These are phyloP conservation scores for Diploptera punctata DNA, from an alignment of 2,888 invertebrate species.

Conservation along the genomic window DNA sequence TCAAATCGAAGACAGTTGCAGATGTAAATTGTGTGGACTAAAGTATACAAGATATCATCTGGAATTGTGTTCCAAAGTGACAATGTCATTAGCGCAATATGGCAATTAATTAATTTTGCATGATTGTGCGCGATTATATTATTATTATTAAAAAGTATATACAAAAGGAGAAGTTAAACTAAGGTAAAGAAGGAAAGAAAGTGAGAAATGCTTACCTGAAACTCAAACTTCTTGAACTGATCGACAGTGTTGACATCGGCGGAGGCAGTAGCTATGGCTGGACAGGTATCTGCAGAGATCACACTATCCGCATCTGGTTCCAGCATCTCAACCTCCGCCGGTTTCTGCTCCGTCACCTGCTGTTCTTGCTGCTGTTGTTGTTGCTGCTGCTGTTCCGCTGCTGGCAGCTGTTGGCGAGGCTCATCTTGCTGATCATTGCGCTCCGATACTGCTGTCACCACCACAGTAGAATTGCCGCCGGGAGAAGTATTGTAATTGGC, in stretches of 20 bases:
- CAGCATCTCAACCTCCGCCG: neutral
- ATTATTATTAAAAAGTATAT: too few species aligned
- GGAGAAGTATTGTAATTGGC: slow-evolving; percentile 50
- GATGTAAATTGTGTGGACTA: too few species aligned
- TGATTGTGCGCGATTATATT: too few species aligned
- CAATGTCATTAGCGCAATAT: too few species aligned
- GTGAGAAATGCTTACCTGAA: slow-evolving; percentile 77
- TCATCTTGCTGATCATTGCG: neutral
- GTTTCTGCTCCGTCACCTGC: neutral
- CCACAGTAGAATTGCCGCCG: neutral
- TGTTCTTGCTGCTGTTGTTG: slow-evolving; percentile 4
- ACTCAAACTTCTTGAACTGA: slow-evolving; percentile 80
- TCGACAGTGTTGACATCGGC: slow-evolving; percentile 78
- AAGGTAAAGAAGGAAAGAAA: too few species aligned
- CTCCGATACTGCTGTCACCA: neutral
- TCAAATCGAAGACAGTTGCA: too few species aligned
- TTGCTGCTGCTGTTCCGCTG: slow-evolving; percentile 45
- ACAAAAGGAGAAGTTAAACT: too few species aligned
- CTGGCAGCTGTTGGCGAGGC: slow-evolving; percentile 45
- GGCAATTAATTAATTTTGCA: too few species aligned
- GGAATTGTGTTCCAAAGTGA: too few species aligned
- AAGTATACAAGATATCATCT: too few species aligned
- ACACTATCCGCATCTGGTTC: slow-evolving; percentile 49
- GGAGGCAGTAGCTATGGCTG: slow-evolving; percentile 56
- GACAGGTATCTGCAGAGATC: slow-evolving; percentile 55